These are phyloP conservation scores for Oryctolagus cuniculus DNA, from an alignment of 2,113 vertebrate genomes.

Conservation along the genomic window mOryCun1.1 NC_091439.1:69859001-69859500, in stretches of 20 bases:
- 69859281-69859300: not conserved
- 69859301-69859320: not conserved
- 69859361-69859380: not conserved
- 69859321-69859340: not conserved
- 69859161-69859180: not conserved
- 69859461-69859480: no score
- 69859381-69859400: not conserved
- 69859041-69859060: not conserved
- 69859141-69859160: not conserved
- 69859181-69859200: not conserved
- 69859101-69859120: not conserved
- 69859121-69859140: not conserved
- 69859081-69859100: not conserved
- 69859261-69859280: not conserved
- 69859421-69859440: not conserved
- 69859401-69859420: slow-evolving; percentile 7
- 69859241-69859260: not conserved
- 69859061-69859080: not conserved
- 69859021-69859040: not conserved
- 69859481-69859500: no score
- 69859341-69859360: not conserved
- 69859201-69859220: not conserved
- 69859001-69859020: not conserved
- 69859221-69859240: not conserved
- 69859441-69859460: no score